These are phyloP conservation scores for Alectura lathami DNA, from an alignment of 2,113 vertebrate species.

Conservation along the genomic window DNA sequence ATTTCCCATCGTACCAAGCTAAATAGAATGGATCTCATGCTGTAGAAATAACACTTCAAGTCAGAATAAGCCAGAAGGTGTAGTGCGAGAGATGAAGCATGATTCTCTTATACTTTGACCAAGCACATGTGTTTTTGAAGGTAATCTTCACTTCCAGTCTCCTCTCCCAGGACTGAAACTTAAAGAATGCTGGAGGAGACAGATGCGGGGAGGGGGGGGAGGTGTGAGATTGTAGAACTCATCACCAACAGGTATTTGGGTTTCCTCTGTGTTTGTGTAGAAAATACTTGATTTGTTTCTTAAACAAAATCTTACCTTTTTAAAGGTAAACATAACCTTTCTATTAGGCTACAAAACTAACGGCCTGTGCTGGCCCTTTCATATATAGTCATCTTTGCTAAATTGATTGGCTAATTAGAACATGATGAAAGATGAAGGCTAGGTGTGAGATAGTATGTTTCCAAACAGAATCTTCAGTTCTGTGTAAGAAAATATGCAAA, in stretches of 20 bases:
- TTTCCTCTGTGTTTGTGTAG: background rate
- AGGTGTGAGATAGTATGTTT: background rate
- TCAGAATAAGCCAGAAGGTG: accelerated
- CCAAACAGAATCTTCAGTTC: background rate
- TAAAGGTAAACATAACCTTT: background rate
- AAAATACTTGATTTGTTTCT: background rate
- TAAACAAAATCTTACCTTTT: background rate
- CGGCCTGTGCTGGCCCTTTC: background rate
- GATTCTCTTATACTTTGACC: background rate
- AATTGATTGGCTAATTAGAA: background rate
- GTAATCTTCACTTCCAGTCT: background rate
- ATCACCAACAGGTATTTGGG: background rate
- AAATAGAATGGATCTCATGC: background rate
- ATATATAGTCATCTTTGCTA: background rate
- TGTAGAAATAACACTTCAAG: background rate
- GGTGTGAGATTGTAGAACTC: background rate
- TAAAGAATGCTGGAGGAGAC: background rate
- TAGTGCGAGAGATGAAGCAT: accelerated
- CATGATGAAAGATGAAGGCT: background rate
- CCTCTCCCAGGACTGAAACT: background rate
- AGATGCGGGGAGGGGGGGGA: too few species aligned
- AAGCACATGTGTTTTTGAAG: background rate
- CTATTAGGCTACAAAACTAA: background rate
- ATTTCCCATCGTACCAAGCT: background rate
- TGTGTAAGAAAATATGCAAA: background rate